A percentile compares a stretch with the other conserved stretches of the same genome.
phyloP scores from a whole-genome alignment of 64 coral and sea anemone genomes.

The Montipora efflorescens region DNA sequence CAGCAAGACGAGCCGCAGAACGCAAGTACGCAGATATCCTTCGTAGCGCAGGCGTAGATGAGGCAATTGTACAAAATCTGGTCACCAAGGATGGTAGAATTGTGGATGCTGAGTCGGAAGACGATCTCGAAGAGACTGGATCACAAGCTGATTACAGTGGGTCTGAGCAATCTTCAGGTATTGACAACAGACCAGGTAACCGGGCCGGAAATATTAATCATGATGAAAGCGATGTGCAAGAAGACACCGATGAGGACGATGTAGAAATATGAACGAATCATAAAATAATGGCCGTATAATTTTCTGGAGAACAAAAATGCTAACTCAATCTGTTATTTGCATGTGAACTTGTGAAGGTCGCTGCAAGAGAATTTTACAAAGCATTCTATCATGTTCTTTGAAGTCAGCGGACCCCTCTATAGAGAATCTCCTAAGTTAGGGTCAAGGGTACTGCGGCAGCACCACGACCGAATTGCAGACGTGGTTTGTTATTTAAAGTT shows the following conservation, averaged over 20 bases:
- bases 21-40: conserved; percentile 94
- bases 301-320: background rate
- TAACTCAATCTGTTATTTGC: background rate
- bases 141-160: conserved; percentile 23
- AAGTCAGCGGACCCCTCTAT: too few species aligned
- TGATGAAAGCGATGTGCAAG: conserved; percentile 11
- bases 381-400: background rate
- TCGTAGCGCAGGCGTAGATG: conserved; percentile 92
- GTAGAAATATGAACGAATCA: background rate
- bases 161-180: conserved; percentile 30
- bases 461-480: too few species aligned
- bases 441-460: background rate
- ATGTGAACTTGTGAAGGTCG: background rate
- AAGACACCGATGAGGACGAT: conserved; percentile 41
- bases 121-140: conserved; percentile 68
- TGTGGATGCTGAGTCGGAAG: conserved; percentile 86
- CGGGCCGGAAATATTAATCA: background rate
- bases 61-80: conserved; percentile 81
- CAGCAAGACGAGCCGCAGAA: conserved; percentile 88
- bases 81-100: conserved; percentile 94
- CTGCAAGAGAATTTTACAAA: background rate
- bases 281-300: background rate
- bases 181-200: background rate
- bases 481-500: too few species aligned
- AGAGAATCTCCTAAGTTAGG: background rate